Conservation (phyloP, 1,140 invertebrate genomes). For the Drosophila paulistorum region DNA sequence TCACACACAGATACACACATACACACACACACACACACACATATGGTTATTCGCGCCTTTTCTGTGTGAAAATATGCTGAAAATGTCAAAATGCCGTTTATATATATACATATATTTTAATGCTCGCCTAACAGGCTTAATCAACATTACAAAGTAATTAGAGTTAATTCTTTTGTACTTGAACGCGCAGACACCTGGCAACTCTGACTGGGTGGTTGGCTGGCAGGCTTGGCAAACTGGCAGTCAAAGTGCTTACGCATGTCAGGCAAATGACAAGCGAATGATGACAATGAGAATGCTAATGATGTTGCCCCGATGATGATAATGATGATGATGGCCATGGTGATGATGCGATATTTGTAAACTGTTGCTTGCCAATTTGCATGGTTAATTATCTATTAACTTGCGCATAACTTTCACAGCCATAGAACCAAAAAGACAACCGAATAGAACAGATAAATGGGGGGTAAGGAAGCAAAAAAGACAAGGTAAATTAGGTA, state of each 20-base stretch:
- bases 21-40: not conserved
- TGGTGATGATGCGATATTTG: constrained; percentile 38
- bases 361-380: constrained; percentile 78
- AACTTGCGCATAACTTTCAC: constrained; percentile 77
- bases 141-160: constrained; percentile 81
- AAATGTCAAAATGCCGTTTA: constrained; percentile 72
- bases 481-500: constrained; percentile 22
- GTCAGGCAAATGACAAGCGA: constrained; percentile 43
- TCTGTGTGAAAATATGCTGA: constrained; percentile 62
- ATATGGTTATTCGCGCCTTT: constrained; percentile 10
- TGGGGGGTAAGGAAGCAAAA: not conserved
- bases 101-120: constrained; percentile 48
- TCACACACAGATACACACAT: not conserved
- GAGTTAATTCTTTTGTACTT: constrained; percentile 78
- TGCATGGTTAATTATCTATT: constrained; percentile 81
- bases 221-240: constrained; percentile 25
- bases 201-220: no score
- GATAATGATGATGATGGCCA: constrained; percentile 58
- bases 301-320: constrained; percentile 37
- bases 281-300: constrained; percentile 29
- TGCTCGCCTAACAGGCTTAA: constrained; percentile 73
- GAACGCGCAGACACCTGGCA: constrained; percentile 55
- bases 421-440: constrained; percentile 25
- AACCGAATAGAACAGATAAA: not conserved
- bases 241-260: constrained; percentile 54